Percentiles rank a stretch among this genome's conserved stretches.
phyloP scores from a whole-genome alignment of 2,888 invertebrate genomes.

The Tiliacea aurago region DNA sequence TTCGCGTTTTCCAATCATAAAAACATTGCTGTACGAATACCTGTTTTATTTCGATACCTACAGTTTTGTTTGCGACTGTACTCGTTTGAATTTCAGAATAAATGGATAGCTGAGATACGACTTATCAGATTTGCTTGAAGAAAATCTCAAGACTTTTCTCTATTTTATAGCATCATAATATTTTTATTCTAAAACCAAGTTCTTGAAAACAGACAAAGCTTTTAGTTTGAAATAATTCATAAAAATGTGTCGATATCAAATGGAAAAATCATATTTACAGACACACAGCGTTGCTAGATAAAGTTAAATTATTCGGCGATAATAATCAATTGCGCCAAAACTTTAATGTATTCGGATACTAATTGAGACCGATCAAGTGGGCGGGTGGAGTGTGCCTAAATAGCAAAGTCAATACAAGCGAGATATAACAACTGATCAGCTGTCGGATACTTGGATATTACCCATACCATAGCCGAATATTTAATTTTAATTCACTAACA shows the following conservation, averaged over 20 bases:
- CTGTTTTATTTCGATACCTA: neutral
- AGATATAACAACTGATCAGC: conserved; percentile 51
- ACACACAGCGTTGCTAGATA: conserved; percentile 5
- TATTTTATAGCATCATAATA: neutral
- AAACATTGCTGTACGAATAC: conserved; percentile 8
- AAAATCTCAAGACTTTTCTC: conserved; percentile 10
- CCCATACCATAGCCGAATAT: conserved; percentile 30
- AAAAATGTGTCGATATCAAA: neutral
- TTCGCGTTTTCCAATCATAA: conserved; percentile 46
- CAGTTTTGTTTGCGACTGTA: neutral
- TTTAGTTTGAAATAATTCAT: neutral
- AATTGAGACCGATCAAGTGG: conserved; percentile 53
- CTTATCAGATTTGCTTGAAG: neutral
- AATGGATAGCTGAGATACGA: neutral
- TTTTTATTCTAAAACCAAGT: neutral
- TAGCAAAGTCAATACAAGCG: conserved; percentile 48
- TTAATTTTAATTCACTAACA: conserved; percentile 42
- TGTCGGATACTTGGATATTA: conserved; percentile 41
- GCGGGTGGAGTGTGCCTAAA: conserved; percentile 35
- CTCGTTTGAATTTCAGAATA: conserved; percentile 1
- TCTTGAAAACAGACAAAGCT: neutral
- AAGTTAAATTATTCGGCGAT: conserved; percentile 38
- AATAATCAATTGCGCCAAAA: conserved; percentile 57
- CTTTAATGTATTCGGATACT: conserved; percentile 51
- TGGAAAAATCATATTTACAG: neutral